Evolutionary conservation across 2,797 vertebrate genomes (phyloP).

Genomic region (Oreochromis grahami): DNA sequence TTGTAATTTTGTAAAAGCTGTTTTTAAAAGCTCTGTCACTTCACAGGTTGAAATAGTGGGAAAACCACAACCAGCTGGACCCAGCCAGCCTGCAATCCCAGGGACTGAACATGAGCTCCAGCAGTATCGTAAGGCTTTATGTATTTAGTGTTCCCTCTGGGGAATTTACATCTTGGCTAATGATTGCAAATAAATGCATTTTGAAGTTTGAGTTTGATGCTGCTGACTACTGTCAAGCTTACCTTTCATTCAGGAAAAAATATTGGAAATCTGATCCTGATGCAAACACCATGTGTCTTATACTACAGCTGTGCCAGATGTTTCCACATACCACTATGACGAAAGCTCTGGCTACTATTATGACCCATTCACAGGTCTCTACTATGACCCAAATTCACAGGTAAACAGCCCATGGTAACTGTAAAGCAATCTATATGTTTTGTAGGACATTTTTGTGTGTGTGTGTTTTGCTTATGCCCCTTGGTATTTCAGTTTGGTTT

Average conservation of each 20-base stretch:
- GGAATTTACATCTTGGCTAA: not conserved
- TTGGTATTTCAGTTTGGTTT: not conserved
- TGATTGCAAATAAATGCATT: not conserved
- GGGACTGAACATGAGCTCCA: constrained; percentile 75
- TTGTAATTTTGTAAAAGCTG: not conserved
- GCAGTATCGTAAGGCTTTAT: constrained; percentile 75
- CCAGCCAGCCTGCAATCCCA: constrained; percentile 70
- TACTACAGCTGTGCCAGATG: constrained; percentile 84
- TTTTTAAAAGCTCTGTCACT: not conserved
- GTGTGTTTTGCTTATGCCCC: not conserved
- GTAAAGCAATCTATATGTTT: not conserved
- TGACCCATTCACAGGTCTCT: constrained; percentile 88
- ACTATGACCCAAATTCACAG: constrained; percentile 90
- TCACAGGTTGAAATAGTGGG: constrained; percentile 74
- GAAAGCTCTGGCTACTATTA: constrained; percentile 90
- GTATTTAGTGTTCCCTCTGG: not conserved
- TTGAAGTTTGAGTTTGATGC: not conserved
- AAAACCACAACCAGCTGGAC: constrained; percentile 74
- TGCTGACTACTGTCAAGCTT: not conserved
- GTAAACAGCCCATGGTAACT: constrained; percentile 46
- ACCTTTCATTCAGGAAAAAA: not conserved
- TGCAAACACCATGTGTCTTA: not conserved
- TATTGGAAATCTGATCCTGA: not conserved
- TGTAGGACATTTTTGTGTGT: not conserved
- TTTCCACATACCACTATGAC: constrained; percentile 90